These are phyloP conservation scores for Phyllostomus discolor DNA, from an alignment of 2,113 vertebrate genomes.

Conservation along the genomic window DNA sequence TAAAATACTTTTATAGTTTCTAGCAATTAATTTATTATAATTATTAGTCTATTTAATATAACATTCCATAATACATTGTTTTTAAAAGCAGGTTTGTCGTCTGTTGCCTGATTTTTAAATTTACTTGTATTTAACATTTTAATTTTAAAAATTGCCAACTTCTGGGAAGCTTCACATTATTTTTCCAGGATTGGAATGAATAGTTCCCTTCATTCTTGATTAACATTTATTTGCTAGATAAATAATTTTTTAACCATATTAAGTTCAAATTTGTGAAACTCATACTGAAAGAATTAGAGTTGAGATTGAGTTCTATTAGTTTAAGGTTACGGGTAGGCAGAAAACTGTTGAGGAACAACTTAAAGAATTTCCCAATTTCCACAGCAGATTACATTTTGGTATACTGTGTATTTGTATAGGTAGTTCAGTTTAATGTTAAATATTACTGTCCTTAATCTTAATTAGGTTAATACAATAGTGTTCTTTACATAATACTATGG, in stretches of 20 bases:
- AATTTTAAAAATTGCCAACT: conserved; percentile 25
- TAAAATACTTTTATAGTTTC: neutral
- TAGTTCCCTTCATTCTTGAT: neutral
- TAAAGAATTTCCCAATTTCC: neutral
- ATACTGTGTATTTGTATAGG: conserved; percentile 11
- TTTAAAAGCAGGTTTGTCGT: conserved; percentile 5
- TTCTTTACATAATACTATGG: conserved; percentile 10
- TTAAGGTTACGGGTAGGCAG: neutral
- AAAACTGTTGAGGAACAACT: neutral
- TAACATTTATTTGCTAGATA: conserved; percentile 12
- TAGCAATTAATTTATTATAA: neutral
- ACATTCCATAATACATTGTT: neutral
- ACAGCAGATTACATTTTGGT: conserved; percentile 11
- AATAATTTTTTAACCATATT: neutral
- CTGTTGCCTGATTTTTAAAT: neutral
- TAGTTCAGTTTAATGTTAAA: conserved; percentile 28
- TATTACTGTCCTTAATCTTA: conserved; percentile 19
- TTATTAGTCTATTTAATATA: neutral
- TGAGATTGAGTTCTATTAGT: conserved; percentile 1
- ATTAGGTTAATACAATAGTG: conserved; percentile 3
- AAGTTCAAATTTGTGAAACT: conserved; percentile 37
- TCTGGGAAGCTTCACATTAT: neutral
- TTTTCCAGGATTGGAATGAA: neutral
- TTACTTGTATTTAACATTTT: conserved; percentile 23
- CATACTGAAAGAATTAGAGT: neutral